Conservation (phyloP, 2,113 vertebrate species). For the Procavia capensis region DNA sequence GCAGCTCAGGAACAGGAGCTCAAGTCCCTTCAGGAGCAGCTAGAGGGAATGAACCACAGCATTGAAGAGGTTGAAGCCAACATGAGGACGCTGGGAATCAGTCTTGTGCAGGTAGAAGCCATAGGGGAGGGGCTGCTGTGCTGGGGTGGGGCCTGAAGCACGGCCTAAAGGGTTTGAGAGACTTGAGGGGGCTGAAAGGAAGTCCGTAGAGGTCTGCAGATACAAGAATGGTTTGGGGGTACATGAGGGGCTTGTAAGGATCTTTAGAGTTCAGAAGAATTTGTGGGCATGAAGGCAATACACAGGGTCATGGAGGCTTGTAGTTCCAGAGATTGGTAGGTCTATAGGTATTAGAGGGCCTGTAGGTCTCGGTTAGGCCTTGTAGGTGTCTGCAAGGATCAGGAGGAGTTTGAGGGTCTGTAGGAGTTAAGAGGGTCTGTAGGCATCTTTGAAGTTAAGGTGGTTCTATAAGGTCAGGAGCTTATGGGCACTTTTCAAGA, state of each 20-base stretch:
- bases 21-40: conserved; percentile 84
- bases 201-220: background rate
- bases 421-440: background rate
- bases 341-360: background rate
- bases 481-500: background rate
- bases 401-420: background rate
- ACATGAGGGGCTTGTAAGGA: background rate
- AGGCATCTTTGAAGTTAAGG: background rate
- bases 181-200: background rate
- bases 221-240: background rate
- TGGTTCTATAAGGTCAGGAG: background rate
- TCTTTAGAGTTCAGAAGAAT: conserved; percentile 39
- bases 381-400: background rate
- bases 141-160: background rate
- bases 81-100: conserved; percentile 87
- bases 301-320: background rate
- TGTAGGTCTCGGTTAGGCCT: background rate
- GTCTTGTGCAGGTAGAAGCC: conserved; percentile 86
- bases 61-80: conserved; percentile 87
- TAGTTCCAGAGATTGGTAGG: background rate
- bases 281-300: background rate
- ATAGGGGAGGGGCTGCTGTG: background rate
- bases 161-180: background rate
- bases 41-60: conserved; percentile 86
- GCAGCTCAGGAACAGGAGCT: conserved; percentile 89